A percentile compares a stretch with the other conserved stretches of the same genome.
Conservation (phyloP, 1,140 invertebrate genomes). For the Drosophila arawakana region DNA sequence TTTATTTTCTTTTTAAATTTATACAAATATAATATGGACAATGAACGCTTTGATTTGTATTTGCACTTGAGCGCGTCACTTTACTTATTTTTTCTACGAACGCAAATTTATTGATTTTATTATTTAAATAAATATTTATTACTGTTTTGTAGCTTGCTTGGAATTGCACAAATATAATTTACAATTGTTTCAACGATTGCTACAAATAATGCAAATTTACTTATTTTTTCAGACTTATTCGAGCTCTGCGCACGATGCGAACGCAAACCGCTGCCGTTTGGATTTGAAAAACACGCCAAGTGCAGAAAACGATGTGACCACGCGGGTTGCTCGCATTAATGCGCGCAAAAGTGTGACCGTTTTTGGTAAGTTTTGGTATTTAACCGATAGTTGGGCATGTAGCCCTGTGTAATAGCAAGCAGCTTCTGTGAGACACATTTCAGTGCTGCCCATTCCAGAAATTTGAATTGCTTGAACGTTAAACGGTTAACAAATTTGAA, state of each 20-base stretch:
- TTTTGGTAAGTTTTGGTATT: not conserved
- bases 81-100: slow-evolving; percentile 3
- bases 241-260: slow-evolving; percentile 50
- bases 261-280: slow-evolving; percentile 59
- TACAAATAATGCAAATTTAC: slow-evolving; percentile 27
- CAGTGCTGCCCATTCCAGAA: slow-evolving; percentile 11
- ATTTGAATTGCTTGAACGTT: slow-evolving; percentile 6
- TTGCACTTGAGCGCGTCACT: slow-evolving; percentile 36
- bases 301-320: slow-evolving; percentile 37
- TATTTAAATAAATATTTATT: not conserved
- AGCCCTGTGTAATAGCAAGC: slow-evolving; percentile 12
- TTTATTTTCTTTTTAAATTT: slow-evolving; percentile 8
- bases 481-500: not conserved
- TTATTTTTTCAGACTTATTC: slow-evolving; percentile 27
- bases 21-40: slow-evolving; percentile 31
- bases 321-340: not conserved
- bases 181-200: slow-evolving; percentile 47
- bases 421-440: not conserved
- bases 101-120: slow-evolving; percentile 13
- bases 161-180: slow-evolving; percentile 32
- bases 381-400: not conserved
- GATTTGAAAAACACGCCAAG: slow-evolving; percentile 57
- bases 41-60: slow-evolving; percentile 8
- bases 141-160: slow-evolving; percentile 24
- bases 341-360: slow-evolving; percentile 16